Base-by-base conservation (phyloP, 2,888 invertebrate genomes). In the Darwinula stevensoni region DNA sequence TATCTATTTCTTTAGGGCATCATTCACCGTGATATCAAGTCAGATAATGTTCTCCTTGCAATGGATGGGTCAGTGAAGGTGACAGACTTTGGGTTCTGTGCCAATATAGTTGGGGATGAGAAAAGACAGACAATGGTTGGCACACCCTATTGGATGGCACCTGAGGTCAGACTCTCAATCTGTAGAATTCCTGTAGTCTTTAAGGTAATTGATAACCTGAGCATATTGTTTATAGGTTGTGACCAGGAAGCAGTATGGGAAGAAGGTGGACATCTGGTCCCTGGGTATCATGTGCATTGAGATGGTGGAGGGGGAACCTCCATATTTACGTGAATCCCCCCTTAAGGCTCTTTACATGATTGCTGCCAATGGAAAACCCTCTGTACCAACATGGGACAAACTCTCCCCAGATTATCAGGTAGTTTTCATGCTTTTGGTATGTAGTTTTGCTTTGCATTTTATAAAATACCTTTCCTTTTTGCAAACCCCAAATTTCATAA, bases 61-160 rank as follows among this genome's bases (percentile, higher is more conserved):
- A 76, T 84, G 74, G 70, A 80, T 43, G 86, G 86, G 2, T 62
- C 65, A 1, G 78, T 82, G 1, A 82, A 82, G 57, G 75, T 82
- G 0, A 82, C 80, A 1, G 91, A 94, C 53, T 94, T 94, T 53
- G 94, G 94, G 5, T 94, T 94, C 54, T 94, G 88, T 54, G 94
- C 91, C 3, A 91, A 91, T 48, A 75, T 94, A 33, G 67, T 73
- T 27, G 80, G 76, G 0, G 86, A 84, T 42, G 76, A 84, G 45
- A 88, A 91, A 49, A 57, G 84, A n/a, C 76, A 78, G 47, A 88
- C 88, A 0, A 80, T 88, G 78, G 86, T 86, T 1, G 86, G 88
- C n/a, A 88, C 88, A 0, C 86, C 86, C 0, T 88, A 84, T 45
- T 86, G 86, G 91, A 91, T 91, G 88, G 84, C 88, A 1, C 88